phyloP scores from a whole-genome alignment of 2,888 invertebrate genomes.

The Leucophora obtusa region DNA sequence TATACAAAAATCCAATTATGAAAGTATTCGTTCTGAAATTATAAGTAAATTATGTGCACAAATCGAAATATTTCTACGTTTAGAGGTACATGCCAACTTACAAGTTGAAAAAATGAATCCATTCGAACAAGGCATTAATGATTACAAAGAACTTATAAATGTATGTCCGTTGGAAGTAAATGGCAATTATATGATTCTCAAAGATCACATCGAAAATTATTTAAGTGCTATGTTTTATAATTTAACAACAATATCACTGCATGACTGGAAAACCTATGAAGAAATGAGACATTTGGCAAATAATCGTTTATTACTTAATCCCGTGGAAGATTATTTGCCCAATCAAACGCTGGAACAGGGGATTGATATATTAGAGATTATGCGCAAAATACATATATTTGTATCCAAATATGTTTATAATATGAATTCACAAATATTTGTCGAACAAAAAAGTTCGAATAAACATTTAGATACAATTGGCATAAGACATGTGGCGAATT shows the following conservation, averaged over 20 bases:
- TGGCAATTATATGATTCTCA: conserved; percentile 82
- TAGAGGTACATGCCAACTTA: conserved; percentile 95
- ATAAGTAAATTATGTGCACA: conserved; percentile 88
- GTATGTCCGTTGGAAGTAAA: conserved; percentile 81
- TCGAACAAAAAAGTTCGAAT: conserved; percentile 93
- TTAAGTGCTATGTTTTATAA: conserved; percentile 97
- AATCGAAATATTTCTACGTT: conserved; percentile 94
- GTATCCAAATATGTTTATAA: conserved; percentile 96
- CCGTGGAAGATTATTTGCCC: conserved; percentile 95
- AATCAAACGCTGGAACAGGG: conserved; percentile 96
- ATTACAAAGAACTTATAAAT: conserved; percentile 82
- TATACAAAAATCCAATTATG: conserved; percentile 72
- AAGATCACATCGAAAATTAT: conserved; percentile 89
- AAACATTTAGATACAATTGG: conserved; percentile 97
- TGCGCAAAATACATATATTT: conserved; percentile 97
- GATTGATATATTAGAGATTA: conserved; percentile 96
- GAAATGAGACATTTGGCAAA: conserved; percentile 96
- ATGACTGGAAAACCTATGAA: conserved; percentile 98
- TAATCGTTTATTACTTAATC: conserved; percentile 88
- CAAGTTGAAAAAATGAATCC: conserved; percentile 87
- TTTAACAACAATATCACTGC: conserved; percentile 96
- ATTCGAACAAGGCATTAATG: conserved; percentile 81
- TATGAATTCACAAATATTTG: conserved; percentile 96
- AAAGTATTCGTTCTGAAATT: conserved; percentile 80
- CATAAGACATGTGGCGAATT: conserved; percentile 96